These are phyloP conservation scores for Montifringilla adamsi DNA, from an alignment of 2,113 vertebrate genomes.

Conservation along the genomic window DNA sequence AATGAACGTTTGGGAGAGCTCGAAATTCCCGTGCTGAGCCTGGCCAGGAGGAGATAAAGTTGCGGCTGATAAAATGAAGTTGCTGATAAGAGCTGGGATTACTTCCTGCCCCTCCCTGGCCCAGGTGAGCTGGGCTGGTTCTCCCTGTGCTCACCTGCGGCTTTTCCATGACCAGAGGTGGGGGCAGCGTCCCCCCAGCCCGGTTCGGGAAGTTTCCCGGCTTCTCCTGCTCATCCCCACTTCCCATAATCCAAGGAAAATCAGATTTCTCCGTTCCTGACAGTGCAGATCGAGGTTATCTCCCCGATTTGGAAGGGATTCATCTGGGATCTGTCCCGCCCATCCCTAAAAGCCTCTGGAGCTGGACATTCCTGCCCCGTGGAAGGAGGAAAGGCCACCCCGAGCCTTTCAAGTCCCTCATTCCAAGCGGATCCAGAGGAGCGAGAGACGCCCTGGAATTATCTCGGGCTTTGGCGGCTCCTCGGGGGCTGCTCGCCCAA, in stretches of 20 bases:
- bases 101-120: not conserved
- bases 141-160: not conserved
- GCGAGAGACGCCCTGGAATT: not conserved
- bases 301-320: not conserved
- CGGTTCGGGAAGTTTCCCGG: not conserved
- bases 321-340: not conserved
- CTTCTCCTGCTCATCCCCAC: not conserved
- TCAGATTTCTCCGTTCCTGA: not conserved
- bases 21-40: not conserved
- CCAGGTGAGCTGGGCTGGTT: not conserved
- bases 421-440: not conserved
- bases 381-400: not conserved
- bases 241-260: not conserved
- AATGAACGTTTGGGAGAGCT: not conserved
- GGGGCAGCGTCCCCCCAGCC: not conserved
- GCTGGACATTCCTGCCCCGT: not conserved
- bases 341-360: not conserved
- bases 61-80: not conserved
- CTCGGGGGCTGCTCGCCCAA: not conserved
- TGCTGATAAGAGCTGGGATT: not conserved
- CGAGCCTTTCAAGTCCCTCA: not conserved
- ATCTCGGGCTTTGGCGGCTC: not conserved
- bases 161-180: not conserved
- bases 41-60: not conserved
- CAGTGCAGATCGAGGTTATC: not conserved